phyloP scores from a whole-genome alignment of 2,888 invertebrate genomes.

The Erynnis tages region DNA sequence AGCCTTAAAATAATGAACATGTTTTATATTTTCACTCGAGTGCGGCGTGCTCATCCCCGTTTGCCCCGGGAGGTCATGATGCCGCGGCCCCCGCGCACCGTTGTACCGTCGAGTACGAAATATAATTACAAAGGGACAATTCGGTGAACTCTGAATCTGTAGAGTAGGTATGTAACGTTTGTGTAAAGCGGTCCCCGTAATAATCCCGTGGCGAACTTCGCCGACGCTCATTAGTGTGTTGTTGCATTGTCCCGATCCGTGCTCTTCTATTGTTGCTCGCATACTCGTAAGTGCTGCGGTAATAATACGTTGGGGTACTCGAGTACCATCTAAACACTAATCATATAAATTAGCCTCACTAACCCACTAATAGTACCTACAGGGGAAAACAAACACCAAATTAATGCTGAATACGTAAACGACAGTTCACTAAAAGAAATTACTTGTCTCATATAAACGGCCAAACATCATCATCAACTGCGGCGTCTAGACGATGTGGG shows the following conservation, averaged over 20 bases:
- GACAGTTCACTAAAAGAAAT: background rate
- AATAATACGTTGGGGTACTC: conserved; percentile 22
- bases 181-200: conserved; percentile 46
- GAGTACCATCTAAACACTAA: conserved; percentile 16
- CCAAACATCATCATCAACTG: background rate
- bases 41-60: conserved; percentile 74
- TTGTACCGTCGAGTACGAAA: conserved; percentile 61
- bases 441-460: background rate
- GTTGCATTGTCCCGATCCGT: conserved; percentile 39
- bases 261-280: conserved; percentile 39
- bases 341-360: conserved; percentile 16
- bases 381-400: background rate
- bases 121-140: conserved; percentile 59
- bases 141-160: conserved; percentile 47
- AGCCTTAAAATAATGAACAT: conserved; percentile 82
- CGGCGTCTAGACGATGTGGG: conserved; percentile 1
- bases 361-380: background rate
- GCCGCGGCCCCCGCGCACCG: conserved; percentile 53
- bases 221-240: conserved; percentile 40
- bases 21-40: conserved; percentile 79
- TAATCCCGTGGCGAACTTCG: conserved; percentile 42
- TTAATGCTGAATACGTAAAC: background rate
- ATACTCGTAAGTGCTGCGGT: conserved; percentile 26
- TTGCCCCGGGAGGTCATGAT: conserved; percentile 76
- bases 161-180: conserved; percentile 40